Percentiles rank a stretch among this genome's conserved stretches.
These are phyloP conservation scores for Agonopterix arenella DNA, from an alignment of 2,888 invertebrate genomes.

Conservation along the genomic window DNA sequence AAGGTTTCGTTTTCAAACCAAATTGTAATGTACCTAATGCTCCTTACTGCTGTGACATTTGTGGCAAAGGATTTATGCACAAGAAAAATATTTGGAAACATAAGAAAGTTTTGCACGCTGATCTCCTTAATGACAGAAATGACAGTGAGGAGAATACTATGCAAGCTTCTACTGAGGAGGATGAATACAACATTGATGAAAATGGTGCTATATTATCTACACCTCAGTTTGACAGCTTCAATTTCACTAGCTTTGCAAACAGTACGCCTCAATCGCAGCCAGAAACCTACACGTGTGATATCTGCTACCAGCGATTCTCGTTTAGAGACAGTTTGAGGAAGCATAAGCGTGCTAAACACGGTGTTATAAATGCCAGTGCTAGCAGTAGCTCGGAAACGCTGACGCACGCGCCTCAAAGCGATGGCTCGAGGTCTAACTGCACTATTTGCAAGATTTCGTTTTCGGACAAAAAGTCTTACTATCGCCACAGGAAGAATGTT, in stretches of 20 bases:
- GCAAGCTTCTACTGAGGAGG: slow-evolving; percentile 71
- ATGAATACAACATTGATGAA: slow-evolving; percentile 64
- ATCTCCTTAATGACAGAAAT: slow-evolving; percentile 58
- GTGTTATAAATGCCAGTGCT: slow-evolving; percentile 49
- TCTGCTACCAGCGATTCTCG: slow-evolving; percentile 66
- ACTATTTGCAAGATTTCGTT: slow-evolving; percentile 79
- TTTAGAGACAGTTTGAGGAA: slow-evolving; percentile 66
- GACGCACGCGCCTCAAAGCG: slow-evolving; percentile 27
- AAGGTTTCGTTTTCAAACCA: slow-evolving; percentile 53
- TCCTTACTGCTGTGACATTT: slow-evolving; percentile 78
- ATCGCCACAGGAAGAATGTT: slow-evolving; percentile 76
- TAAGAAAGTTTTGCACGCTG: slow-evolving; percentile 71
- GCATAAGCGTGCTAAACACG: slow-evolving; percentile 72
- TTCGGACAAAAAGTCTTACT: slow-evolving; percentile 76
- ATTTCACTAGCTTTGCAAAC: slow-evolving; percentile 51
- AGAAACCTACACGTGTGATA: slow-evolving; percentile 55
- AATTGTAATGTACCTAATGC: slow-evolving; percentile 64
- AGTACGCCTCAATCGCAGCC: slow-evolving; percentile 29
- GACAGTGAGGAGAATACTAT: slow-evolving; percentile 71
- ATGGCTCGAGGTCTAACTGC: slow-evolving; percentile 69
- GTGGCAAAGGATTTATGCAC: slow-evolving; percentile 78
- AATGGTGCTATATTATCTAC: slow-evolving; percentile 60
- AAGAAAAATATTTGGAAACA: slow-evolving; percentile 76
- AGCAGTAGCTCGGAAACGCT: slow-evolving; percentile 28
- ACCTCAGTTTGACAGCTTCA: slow-evolving; percentile 71